These are phyloP conservation scores for Drosophila suboccidentalis DNA, from an alignment of 2,888 invertebrate genomes.

Conservation along the genomic window DNA sequence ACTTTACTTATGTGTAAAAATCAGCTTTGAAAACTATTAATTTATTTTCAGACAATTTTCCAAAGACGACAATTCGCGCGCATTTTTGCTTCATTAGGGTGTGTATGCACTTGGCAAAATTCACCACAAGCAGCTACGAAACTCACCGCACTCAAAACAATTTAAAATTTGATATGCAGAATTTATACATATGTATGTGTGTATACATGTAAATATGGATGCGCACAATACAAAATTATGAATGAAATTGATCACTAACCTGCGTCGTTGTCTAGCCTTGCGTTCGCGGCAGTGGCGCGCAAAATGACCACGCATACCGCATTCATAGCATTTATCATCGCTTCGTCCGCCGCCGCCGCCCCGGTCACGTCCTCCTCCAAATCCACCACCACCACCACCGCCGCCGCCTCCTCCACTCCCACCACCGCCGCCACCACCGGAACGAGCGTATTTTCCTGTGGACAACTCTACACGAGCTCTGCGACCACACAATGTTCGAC, in stretches of 20 bases:
- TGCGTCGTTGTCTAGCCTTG: slow-evolving; percentile 87
- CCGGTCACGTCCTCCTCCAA: slow-evolving; percentile 88
- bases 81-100: slow-evolving; percentile 24
- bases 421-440: slow-evolving; percentile 83
- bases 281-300: slow-evolving; percentile 94
- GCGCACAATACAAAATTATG: slow-evolving; percentile 36
- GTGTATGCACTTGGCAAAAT: slow-evolving; percentile 44
- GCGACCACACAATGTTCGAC: slow-evolving; percentile 94
- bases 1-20: neutral
- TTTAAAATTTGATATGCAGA: slow-evolving; percentile 53
- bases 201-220: slow-evolving; percentile 37
- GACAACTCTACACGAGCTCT: slow-evolving; percentile 97
- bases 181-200: slow-evolving; percentile 25
- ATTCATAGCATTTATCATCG: slow-evolving; percentile 97
- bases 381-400: slow-evolving; percentile 74
- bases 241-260: slow-evolving; percentile 84
- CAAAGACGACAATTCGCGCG: slow-evolving; percentile 27
- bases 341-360: slow-evolving; percentile 71
- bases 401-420: slow-evolving; percentile 85
- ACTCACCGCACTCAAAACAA: slow-evolving; percentile 62
- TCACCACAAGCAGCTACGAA: slow-evolving; percentile 37
- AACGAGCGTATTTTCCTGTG: slow-evolving; percentile 90
- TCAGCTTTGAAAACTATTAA: neutral
- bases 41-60: neutral
- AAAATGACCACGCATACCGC: slow-evolving; percentile 97